Evolutionary conservation across 2,888 invertebrate genomes (phyloP), one percentile per base, ranked within the genome.

Genomic region (Tortrix viridana): DNA sequence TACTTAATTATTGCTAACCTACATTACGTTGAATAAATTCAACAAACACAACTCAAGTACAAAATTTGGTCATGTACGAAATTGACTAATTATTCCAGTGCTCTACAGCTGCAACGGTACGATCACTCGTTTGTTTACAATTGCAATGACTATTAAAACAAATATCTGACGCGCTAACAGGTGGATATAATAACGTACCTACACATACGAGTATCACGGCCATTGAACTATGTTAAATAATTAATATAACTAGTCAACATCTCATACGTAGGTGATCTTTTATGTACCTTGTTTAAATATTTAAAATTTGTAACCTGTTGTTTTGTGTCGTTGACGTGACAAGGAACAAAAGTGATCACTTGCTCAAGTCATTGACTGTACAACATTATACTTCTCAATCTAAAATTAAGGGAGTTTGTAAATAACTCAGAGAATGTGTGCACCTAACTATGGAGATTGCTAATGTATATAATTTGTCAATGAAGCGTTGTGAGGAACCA

Each of bases 401-500:
- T 38, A 38, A n/a, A n/a, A n/a, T n/a, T 38, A 12, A 38, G 38
- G n/a, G 5, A 16, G 41, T 41, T 41, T 41, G 41, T 41, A 23
- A 47, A 56, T 22, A 47, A 32, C 37, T 19, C 19, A 16, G 4
- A 14, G 26, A 41, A 49, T 18, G 32, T 37, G 32, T 52, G 49
- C 50, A 52, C 44, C 12, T 19, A 59, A 59, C 26, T 26, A 37
- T 16, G 41, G 6, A 16, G 14, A 6, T n/a, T 41, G n/a, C 14
- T n/a, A 41, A 41, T 41, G 41, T 41, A 41, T 41, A 41, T 41
- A 5, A 4, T 41, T 16, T 5, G 5, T 0, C 14, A 41, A 41
- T 41, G 41, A 41, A 41, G 41, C 41, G 41, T 59, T 59, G 58
- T 44, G 16, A 50, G 43, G 32, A 20, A 50, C 58, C 32, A 59